Evolutionary conservation across 2,797 vertebrate species (phyloP), one percentile per base, ranked within the genome.

Genomic region (Lerista edwardsae): DNA sequence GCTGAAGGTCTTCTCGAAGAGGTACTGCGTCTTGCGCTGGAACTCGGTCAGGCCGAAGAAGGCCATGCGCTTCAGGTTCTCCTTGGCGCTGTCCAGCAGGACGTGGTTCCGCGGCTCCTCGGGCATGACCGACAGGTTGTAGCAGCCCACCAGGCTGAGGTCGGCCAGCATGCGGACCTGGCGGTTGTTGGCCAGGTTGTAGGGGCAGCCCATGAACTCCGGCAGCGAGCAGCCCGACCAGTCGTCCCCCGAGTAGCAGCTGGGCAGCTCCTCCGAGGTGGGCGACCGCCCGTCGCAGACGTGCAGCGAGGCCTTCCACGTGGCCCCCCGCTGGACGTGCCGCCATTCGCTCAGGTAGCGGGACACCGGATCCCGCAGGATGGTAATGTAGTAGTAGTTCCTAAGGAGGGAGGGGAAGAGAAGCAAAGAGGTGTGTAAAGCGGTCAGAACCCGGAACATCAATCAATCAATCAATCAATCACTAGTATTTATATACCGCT

Each of bases 361-460:
- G 31, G 98, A 99, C 31, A 99, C 98, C 0, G 98, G 98, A 93
- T 99, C 98, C 88, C 98, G 96, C 90, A 99, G 95, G 91, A 99
- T 99, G 73, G 98, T 99, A 89, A 99, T 99, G 72, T 99, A 99
- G 94, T 99, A 98, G 94, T 98, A 99, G 91, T 99, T 98, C 95
- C 98, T 98, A 65, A 82, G 72, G 68, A 84, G 51, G 82, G 84
- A 36, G 29, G 86, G 82, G 80, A 27, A 39, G 86, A 83, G 84
- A 91, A 89, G 83, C 62, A 95, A 93, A 82, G 31, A n/a, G 87
- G 0, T 0, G 59, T 59, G 31, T 69, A 25, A 57, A 25, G 3
- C 7, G 3, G 7, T 6, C 25, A 23, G n/a, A n/a, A n/a, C n/a
- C n/a, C n/a, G n/a, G n/a, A n/a, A n/a, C n/a, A n/a, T n/a, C n/a